Evolutionary conservation across 2,888 invertebrate genomes (phyloP).

Genomic region (Lepas anatifera): DNA sequence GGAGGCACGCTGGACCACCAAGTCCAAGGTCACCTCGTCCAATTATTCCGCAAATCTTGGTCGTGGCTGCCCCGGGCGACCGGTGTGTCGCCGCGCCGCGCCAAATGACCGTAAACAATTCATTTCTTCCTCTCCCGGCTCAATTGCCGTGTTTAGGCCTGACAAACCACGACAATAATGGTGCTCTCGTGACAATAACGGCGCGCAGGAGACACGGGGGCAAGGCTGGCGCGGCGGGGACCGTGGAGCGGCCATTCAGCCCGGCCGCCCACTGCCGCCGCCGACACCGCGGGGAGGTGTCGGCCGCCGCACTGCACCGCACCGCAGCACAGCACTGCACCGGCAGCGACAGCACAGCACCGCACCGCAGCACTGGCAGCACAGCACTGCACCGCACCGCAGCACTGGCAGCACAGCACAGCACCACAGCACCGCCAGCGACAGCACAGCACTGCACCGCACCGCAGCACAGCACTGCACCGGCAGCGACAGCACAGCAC

Average conservation of each 20-base stretch:
- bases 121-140: neutral
- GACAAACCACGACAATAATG: constrained; percentile 6
- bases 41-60: neutral
- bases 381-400: no score
- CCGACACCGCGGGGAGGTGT: neutral
- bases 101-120: neutral
- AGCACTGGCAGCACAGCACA: no score
- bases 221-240: neutral
- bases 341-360: no score
- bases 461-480: no score
- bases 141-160: neutral
- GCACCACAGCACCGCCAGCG: no score
- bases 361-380: no score
- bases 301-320: neutral
- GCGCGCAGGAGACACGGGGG: neutral
- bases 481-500: no score
- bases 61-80: no score
- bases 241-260: neutral
- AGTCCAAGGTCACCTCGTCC: neutral
- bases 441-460: no score
- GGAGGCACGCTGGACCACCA: no score
- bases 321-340: no score
- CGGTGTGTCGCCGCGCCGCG: no score
- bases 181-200: constrained; percentile 2
- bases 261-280: neutral